phyloP scores from a whole-genome alignment of 2,797 vertebrate genomes.

The Acropternis orthonyx region DNA sequence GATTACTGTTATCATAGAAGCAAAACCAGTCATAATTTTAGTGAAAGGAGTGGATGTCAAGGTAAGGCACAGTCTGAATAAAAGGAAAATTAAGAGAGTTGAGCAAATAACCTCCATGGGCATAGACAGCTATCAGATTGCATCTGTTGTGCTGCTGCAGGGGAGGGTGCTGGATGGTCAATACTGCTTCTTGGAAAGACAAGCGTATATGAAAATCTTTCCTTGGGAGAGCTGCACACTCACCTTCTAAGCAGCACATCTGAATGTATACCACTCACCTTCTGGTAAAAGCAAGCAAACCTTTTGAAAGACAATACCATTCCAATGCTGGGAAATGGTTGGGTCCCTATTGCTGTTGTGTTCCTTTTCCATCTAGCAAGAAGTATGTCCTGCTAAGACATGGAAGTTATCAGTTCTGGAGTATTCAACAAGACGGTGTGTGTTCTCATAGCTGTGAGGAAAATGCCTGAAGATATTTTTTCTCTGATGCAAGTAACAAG shows the following conservation, averaged over 20 bases:
- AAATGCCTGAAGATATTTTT: not conserved
- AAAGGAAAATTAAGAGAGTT: not conserved
- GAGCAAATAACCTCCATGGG: not conserved
- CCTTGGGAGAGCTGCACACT: not conserved
- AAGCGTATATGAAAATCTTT: not conserved
- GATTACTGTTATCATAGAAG: not conserved
- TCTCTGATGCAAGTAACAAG: not conserved
- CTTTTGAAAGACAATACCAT: not conserved
- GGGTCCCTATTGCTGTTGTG: not conserved
- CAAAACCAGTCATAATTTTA: not conserved
- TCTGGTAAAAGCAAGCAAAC: not conserved
- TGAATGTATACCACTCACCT: not conserved
- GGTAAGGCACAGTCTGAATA: not conserved
- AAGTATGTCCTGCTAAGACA: not conserved
- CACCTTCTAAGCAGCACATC: not conserved
- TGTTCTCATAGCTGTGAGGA: not conserved
- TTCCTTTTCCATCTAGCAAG: not conserved
- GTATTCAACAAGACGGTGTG: not conserved
- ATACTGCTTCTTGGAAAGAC: not conserved
- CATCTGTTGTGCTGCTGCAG: not conserved
- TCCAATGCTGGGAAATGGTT: not conserved
- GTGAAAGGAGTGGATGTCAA: not conserved
- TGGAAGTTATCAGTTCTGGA: not conserved
- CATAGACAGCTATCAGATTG: accelerated
- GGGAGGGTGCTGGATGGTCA: not conserved